A percentile compares a stretch with the other conserved stretches of the same genome.
phyloP scores from a whole-genome alignment of 92 coral and sea anemone species.

The Chrysogorgia sp. region DNA sequence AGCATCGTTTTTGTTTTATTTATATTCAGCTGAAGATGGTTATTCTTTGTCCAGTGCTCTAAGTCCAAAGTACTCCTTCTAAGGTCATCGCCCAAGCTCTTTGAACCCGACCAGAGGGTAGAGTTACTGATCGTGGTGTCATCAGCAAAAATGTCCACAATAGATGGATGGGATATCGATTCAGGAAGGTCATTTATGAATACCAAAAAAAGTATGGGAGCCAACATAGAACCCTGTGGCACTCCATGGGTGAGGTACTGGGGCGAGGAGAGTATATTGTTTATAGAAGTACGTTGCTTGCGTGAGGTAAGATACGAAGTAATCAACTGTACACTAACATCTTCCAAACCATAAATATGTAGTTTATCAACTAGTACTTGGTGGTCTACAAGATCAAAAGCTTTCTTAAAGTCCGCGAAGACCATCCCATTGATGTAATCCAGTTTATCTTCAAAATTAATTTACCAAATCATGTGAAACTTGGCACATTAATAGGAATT shows the following conservation, averaged over 20 bases:
- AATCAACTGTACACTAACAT: slow-evolving; percentile 24
- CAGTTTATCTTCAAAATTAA: too few relatives aligned
- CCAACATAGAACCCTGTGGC: too few relatives aligned
- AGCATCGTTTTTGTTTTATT: slow-evolving; percentile 35
- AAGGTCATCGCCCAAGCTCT: slow-evolving; percentile 14
- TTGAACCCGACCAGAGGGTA: slow-evolving; percentile 27
- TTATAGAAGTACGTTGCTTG: slow-evolving; percentile 39
- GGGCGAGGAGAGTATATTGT: slow-evolving; percentile 44
- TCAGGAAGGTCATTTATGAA: slow-evolving; percentile 55
- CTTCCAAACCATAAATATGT: slow-evolving; percentile 48
- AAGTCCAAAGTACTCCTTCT: slow-evolving; percentile 31
- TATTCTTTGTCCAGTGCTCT: too few relatives aligned
- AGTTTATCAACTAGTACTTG: slow-evolving; percentile 20
- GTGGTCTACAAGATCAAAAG: too few relatives aligned
- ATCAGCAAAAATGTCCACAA: slow-evolving; percentile 59
- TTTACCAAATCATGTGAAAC: too few relatives aligned
- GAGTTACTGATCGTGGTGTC: slow-evolving; percentile 52
- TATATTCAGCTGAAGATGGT: slow-evolving; percentile 20
- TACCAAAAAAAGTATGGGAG: slow-evolving; percentile 57
- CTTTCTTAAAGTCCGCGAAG: slow-evolving; percentile 43
- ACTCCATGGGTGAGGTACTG: slow-evolving; percentile 45
- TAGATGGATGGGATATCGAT: slow-evolving; percentile 6
- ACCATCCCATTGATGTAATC: slow-evolving; percentile 11
- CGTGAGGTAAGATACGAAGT: slow-evolving; percentile 41
- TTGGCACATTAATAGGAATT: too few relatives aligned